Conservation (phyloP, 2,888 invertebrate genomes). For the Hofmannophila pseudospretella region DNA sequence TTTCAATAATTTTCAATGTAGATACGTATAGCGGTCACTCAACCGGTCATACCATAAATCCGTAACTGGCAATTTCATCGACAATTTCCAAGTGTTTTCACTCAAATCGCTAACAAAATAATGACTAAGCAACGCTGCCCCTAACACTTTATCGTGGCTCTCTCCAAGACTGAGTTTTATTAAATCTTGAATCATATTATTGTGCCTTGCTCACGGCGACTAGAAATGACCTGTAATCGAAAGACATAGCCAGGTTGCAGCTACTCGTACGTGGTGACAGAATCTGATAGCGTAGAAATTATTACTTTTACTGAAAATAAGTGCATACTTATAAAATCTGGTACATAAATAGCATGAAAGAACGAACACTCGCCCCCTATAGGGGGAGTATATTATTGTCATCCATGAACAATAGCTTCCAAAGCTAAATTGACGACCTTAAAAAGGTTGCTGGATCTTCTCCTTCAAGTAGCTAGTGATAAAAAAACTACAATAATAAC, state of each 20-base stretch:
- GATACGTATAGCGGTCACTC: slow-evolving; percentile 37
- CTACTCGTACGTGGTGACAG: slow-evolving; percentile 28
- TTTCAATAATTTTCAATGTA: slow-evolving; percentile 19
- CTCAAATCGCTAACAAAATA: slow-evolving; percentile 63
- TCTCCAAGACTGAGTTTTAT: slow-evolving; percentile 54
- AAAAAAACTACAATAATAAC: too few species aligned
- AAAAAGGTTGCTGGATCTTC: too few species aligned
- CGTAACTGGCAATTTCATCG: slow-evolving; percentile 54
- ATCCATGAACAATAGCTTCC: too few species aligned
- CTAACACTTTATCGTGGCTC: slow-evolving; percentile 61
- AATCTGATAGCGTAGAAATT: slow-evolving; percentile 27
- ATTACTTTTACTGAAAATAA: slow-evolving; percentile 6
- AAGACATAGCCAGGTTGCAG: slow-evolving; percentile 35
- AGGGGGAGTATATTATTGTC: too few species aligned
- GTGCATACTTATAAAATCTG: too few species aligned
- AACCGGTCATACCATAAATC: slow-evolving; percentile 37
- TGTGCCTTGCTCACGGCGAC: slow-evolving; percentile 49
- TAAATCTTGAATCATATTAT: slow-evolving; percentile 60
- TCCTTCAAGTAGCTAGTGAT: too few species aligned
- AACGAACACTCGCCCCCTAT: too few species aligned
- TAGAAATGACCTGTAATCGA: slow-evolving; percentile 43
- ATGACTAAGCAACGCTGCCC: slow-evolving; percentile 49
- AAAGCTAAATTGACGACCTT: too few species aligned
- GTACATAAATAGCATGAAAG: too few species aligned
- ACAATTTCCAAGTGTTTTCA: slow-evolving; percentile 63